Evolutionary conservation across 1,140 invertebrate species (phyloP).

Genomic region (Helicoverpa armigera): DNA sequence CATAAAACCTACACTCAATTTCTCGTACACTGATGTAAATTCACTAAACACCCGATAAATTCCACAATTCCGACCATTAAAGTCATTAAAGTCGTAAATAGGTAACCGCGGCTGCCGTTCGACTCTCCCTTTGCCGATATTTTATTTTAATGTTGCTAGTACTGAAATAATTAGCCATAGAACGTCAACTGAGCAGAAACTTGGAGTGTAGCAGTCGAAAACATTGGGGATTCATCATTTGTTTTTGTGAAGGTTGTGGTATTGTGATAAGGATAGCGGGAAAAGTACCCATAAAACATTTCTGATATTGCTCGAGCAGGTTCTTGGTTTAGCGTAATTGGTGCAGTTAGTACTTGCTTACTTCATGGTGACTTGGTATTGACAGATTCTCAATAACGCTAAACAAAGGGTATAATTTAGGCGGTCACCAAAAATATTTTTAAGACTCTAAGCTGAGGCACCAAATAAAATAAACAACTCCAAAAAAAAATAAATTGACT

Average conservation of each 20-base stretch:
- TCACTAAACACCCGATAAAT: constrained; percentile 46
- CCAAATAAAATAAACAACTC: too few species aligned
- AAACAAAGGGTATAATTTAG: too few species aligned
- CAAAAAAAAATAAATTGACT: too few species aligned
- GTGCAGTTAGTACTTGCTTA: too few species aligned
- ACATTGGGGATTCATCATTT: constrained; percentile 31
- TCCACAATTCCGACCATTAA: constrained; percentile 36
- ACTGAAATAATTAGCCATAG: constrained; percentile 43
- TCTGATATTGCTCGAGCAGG: too few species aligned
- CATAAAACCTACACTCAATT: constrained; percentile 30
- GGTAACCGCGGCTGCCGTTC: constrained; percentile 28
- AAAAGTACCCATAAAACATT: background rate
- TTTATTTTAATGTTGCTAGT: constrained; percentile 46
- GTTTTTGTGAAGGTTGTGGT: background rate
- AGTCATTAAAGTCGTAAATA: constrained; percentile 46
- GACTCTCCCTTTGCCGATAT: constrained; percentile 16
- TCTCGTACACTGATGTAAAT: constrained; percentile 30
- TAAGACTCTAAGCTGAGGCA: too few species aligned
- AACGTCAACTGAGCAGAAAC: constrained; percentile 43
- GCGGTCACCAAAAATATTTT: too few species aligned
- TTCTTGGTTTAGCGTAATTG: too few species aligned
- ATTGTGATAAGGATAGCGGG: background rate
- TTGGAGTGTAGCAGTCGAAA: constrained; percentile 1
- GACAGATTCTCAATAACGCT: too few species aligned
- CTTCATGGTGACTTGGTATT: too few species aligned